Evolutionary conservation across 2,888 invertebrate genomes (phyloP).

Genomic region (Acrocera orbiculus): DNA sequence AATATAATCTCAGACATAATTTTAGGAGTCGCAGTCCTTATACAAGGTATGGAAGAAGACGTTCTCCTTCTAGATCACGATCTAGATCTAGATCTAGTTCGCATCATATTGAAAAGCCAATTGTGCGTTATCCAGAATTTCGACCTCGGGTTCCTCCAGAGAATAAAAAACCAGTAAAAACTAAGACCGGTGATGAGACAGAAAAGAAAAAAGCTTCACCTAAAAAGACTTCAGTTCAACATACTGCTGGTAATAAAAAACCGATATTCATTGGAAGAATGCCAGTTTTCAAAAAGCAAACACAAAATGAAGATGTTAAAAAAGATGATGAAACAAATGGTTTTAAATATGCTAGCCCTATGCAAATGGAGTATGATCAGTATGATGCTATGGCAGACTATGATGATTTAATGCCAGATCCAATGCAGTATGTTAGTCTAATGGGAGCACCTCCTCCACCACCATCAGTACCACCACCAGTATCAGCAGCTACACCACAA

Average conservation of each 20-base stretch:
- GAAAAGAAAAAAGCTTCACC: slow-evolving; percentile 18
- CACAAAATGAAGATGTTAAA: slow-evolving; percentile 16
- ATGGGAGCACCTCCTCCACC: slow-evolving; percentile 30
- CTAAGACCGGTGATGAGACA: slow-evolving; percentile 18
- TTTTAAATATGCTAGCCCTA: slow-evolving; percentile 8
- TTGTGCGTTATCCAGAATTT: slow-evolving; percentile 28
- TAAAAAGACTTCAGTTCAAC: slow-evolving; percentile 17
- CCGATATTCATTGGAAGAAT: slow-evolving; percentile 73
- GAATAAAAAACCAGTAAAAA: slow-evolving; percentile 6
- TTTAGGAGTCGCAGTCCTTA: slow-evolving; percentile 10
- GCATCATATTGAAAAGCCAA: slow-evolving; percentile 25
- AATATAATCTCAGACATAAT: background rate
- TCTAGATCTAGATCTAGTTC: slow-evolving; percentile 11
- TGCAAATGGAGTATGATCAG: slow-evolving; percentile 21
- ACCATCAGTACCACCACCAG: slow-evolving; percentile 21
- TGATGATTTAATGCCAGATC: slow-evolving; percentile 32
- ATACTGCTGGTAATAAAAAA: slow-evolving; percentile 37
- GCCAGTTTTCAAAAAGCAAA: slow-evolving; percentile 52
- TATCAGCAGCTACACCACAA: slow-evolving; percentile 6
- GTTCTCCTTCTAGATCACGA: slow-evolving; percentile 15
- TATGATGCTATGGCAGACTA: slow-evolving; percentile 29
- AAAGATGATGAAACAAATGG: slow-evolving; percentile 12
- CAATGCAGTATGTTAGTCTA: slow-evolving; percentile 28
- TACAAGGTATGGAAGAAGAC: slow-evolving; percentile 10
- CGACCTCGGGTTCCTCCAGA: slow-evolving; percentile 22